Evolutionary conservation across 2,113 vertebrate species (phyloP), one percentile per base, ranked within the genome.

Genomic region (Macheiramphus alcinus): DNA sequence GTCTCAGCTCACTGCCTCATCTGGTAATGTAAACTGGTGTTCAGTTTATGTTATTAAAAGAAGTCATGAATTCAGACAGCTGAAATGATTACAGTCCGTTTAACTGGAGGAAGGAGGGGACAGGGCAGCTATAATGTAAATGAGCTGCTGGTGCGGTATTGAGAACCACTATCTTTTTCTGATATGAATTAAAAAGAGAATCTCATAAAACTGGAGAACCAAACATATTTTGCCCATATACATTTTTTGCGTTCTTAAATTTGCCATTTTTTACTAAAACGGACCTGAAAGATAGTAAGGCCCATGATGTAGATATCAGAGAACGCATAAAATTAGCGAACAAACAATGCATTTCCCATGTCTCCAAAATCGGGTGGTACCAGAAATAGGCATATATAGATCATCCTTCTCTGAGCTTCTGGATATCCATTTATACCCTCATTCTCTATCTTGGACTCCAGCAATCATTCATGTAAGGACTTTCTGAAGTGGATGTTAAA

Each of bases 401-500:
- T 93, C 36, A 82, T 93, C n/a, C 21, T 95, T 65, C 52, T 82
- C 43, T 65, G 55, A 67, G 75, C 16, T 87, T 70, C 66, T 95
- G 11, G 6, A 42, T 86, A 72, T 45, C 19, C 27, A 7, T 82
- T 92, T 82, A 76, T 92, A 72, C 25, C 45, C 38, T 83, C 3
- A 2, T 83, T 90, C 55, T 74, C 45, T 76, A 18, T 62, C 67
- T 92, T 90, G 27, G 48, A 73, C 58, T 88, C 59, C 32, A 84
- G 21, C 50, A 90, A 16, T 86, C 63, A 53, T 59, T 94, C 53
- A 91, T 86, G 68, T 90, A 56, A 48, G 62, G 67, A 62, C 93
- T 86, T 94, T 83, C 63, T 91, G 45, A 73, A 90, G 45, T 80
- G 72, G 14, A 23, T 91, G 68, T 80, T 95, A 94, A 90, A 92